phyloP scores from a whole-genome alignment of 1,140 invertebrate genomes.

The Macrostomum lignano region DNA sequence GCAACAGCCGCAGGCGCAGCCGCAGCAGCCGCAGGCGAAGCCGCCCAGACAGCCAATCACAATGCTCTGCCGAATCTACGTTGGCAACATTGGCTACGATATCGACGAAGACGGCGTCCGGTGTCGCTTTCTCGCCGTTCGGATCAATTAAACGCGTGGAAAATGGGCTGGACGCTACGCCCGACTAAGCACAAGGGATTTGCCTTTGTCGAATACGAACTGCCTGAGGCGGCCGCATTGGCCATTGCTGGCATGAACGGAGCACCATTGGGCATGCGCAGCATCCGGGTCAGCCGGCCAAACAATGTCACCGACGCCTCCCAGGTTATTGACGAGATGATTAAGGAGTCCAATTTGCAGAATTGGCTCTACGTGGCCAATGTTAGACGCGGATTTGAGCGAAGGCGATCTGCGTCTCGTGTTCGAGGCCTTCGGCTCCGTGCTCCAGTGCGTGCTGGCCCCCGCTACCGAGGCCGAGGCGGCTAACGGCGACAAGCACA shows the following conservation, averaged over 20 bases:
- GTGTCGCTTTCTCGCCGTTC: constrained; percentile 85
- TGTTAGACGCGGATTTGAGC: constrained; percentile 75
- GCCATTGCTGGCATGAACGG: constrained; percentile 98
- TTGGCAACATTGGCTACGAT: constrained; percentile 96
- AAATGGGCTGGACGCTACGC: constrained; percentile 95
- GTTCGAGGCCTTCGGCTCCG: constrained; percentile 92
- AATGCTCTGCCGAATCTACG: constrained; percentile 58
- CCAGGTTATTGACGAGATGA: constrained; percentile 91
- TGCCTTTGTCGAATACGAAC: constrained; percentile 96
- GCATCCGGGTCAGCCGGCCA: constrained; percentile 66
- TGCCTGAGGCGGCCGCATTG: constrained; percentile 88
- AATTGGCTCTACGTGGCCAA: constrained; percentile 90
- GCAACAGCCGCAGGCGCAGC: no score
- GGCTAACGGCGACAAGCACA: constrained; percentile 40
- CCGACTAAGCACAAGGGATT: constrained; percentile 98
- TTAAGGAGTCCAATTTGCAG: constrained; percentile 82
- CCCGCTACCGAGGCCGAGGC: constrained; percentile 7
- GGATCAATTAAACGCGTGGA: constrained; percentile 97
- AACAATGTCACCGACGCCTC: constrained; percentile 98
- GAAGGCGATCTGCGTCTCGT: constrained; percentile 92
- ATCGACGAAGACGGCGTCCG: constrained; percentile 89
- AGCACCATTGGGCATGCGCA: constrained; percentile 79
- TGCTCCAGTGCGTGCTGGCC: constrained; percentile 28
- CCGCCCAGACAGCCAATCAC: constrained; percentile 33
- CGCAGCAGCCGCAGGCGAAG: no score